Evolutionary conservation across 1,140 invertebrate genomes (phyloP).

Genomic region (Coptotermes formosanus): DNA sequence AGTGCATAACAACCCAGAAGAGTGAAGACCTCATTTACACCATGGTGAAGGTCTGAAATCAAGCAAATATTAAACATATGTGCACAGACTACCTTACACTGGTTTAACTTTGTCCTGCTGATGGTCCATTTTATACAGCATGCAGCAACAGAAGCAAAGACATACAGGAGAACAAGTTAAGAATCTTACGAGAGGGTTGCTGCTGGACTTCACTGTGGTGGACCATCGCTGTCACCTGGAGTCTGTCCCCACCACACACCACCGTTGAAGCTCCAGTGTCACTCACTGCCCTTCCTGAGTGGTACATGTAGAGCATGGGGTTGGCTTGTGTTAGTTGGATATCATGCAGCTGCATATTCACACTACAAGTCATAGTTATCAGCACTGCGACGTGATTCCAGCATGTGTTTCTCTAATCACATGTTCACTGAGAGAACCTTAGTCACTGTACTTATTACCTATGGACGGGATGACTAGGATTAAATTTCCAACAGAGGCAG

Average conservation of each 20-base stretch:
- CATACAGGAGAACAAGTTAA: neutral
- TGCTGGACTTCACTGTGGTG: neutral
- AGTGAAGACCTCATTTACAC: too few species aligned
- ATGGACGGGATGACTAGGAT: too few species aligned
- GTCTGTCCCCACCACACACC: neutral
- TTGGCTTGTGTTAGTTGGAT: slow-evolving; percentile 12
- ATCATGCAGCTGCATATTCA: slow-evolving; percentile 33
- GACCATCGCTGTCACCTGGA: neutral
- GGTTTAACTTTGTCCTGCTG: neutral
- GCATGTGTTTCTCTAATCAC: too few species aligned
- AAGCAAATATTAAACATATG: too few species aligned
- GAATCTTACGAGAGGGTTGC: neutral
- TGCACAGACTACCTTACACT: too few species aligned
- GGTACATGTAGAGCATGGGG: neutral
- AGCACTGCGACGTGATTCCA: too few species aligned
- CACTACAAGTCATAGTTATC: neutral
- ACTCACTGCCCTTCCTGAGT: neutral
- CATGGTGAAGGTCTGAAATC: too few species aligned
- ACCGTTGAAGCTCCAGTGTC: neutral
- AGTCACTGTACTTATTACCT: too few species aligned
- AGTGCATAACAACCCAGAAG: too few species aligned
- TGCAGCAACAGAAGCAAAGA: neutral
- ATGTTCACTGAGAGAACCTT: too few species aligned
- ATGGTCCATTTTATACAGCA: neutral
- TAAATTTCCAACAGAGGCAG: too few species aligned